Evolutionary conservation across 2,888 invertebrate genomes (phyloP).

Genomic region (Druceiella hillmani): DNA sequence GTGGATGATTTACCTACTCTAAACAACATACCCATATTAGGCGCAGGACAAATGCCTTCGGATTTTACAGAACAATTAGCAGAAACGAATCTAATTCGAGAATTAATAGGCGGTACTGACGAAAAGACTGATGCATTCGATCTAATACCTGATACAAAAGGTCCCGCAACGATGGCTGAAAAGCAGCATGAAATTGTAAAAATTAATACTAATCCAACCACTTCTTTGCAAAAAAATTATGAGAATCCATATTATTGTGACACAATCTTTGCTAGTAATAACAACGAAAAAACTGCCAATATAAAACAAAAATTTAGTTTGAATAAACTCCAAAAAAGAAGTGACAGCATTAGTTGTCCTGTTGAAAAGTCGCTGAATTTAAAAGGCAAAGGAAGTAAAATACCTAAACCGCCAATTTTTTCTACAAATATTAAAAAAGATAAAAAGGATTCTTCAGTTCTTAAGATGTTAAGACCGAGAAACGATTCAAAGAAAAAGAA

Average conservation of each 20-base stretch:
- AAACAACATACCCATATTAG: too few relatives aligned
- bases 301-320: constrained; percentile 44
- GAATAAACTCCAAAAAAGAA: constrained; percentile 40
- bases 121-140: constrained; percentile 37
- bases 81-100: constrained; percentile 43
- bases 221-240: constrained; percentile 31
- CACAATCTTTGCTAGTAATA: too few relatives aligned
- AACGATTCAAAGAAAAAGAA: constrained; percentile 31
- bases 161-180: constrained; percentile 39
- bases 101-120: constrained; percentile 43
- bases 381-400: constrained; percentile 33
- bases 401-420: constrained; percentile 32
- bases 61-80: constrained; percentile 16
- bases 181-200: constrained; percentile 45
- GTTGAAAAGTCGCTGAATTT: constrained; percentile 42
- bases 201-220: constrained; percentile 38
- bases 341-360: constrained; percentile 43
- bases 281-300: constrained; percentile 42
- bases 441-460: background rate
- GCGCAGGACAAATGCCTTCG: too few relatives aligned
- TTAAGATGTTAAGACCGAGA: constrained; percentile 20
- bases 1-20: constrained; percentile 31
- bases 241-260: constrained; percentile 42
- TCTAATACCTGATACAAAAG: constrained; percentile 39
- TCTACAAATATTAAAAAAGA: constrained; percentile 20